phyloP scores from a whole-genome alignment of 2,113 vertebrate genomes.

The Syngnathus scovelli region DNA sequence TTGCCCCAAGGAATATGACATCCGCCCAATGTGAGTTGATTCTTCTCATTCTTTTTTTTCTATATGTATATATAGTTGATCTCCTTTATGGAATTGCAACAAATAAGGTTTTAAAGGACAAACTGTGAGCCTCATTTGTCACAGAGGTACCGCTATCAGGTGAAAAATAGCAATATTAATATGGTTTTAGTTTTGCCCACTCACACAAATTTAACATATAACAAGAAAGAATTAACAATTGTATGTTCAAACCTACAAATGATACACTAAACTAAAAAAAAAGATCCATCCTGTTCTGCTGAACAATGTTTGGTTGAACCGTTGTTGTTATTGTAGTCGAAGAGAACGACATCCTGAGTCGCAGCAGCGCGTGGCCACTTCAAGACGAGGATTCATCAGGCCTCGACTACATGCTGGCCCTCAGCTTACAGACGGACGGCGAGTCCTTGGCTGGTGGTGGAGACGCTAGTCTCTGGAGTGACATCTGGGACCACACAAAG shows the following conservation, averaged over 20 bases:
- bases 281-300: no score
- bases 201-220: no score
- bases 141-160: neutral
- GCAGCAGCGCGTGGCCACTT: slow-evolving; percentile 50
- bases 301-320: neutral
- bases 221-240: no score
- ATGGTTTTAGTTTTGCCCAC: neutral
- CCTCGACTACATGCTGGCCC: slow-evolving; percentile 84
- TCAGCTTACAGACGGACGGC: slow-evolving; percentile 82
- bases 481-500: slow-evolving; percentile 66
- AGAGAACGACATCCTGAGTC: slow-evolving; percentile 50
- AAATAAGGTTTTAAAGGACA: no score
- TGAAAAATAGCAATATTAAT: neutral
- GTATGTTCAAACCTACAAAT: no score
- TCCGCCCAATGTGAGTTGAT: slow-evolving; percentile 62
- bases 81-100: no score
- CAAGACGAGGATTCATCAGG: slow-evolving; percentile 69
- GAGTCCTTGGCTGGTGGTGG: slow-evolving; percentile 50
- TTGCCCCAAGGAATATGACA: slow-evolving; percentile 51
- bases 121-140: no score
- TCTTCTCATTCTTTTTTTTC: neutral
- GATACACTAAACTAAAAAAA: no score
- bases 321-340: slow-evolving; percentile 47
- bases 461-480: slow-evolving; percentile 59
- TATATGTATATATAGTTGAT: no score